These are phyloP conservation scores for Drosophila albomicans DNA, from an alignment of 1,140 invertebrate species.

Conservation along the genomic window DNA sequence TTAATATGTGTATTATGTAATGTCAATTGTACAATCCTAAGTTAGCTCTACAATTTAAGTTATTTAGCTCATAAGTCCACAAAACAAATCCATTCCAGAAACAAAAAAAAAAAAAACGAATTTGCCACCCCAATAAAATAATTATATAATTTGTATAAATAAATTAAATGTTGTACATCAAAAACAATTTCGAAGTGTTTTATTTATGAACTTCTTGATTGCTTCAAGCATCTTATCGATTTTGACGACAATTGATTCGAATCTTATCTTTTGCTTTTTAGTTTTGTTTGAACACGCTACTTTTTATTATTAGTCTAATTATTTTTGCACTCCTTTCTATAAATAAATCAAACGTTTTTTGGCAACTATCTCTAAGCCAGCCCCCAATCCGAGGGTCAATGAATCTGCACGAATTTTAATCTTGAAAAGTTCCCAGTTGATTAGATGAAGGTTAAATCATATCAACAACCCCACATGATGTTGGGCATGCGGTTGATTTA, in stretches of 20 bases:
- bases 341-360: conserved; percentile 1
- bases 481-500: not conserved
- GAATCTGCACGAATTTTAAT: not conserved
- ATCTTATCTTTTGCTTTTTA: conserved; percentile 1
- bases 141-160: conserved; percentile 35
- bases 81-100: conserved; percentile 4
- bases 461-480: conserved; percentile 21
- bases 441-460: conserved; percentile 23
- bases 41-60: conserved; percentile 37
- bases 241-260: not conserved
- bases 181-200: not conserved
- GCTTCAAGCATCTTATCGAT: not conserved
- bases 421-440: not conserved
- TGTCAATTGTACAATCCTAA: conserved; percentile 44
- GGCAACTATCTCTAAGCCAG: not conserved
- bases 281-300: conserved; percentile 1
- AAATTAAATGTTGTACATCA: conserved; percentile 48
- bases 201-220: not conserved
- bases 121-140: conserved; percentile 29
- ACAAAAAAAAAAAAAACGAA: conserved; percentile 37
- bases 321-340: not conserved
- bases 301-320: conserved; percentile 4
- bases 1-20: conserved; percentile 14
- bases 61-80: conserved; percentile 42
- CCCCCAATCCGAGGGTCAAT: not conserved